Percentiles rank a stretch among this genome's conserved stretches.
Evolutionary conservation across 2,797 vertebrate genomes (phyloP).

Genomic region (Eurystomus glaucurus): DNA sequence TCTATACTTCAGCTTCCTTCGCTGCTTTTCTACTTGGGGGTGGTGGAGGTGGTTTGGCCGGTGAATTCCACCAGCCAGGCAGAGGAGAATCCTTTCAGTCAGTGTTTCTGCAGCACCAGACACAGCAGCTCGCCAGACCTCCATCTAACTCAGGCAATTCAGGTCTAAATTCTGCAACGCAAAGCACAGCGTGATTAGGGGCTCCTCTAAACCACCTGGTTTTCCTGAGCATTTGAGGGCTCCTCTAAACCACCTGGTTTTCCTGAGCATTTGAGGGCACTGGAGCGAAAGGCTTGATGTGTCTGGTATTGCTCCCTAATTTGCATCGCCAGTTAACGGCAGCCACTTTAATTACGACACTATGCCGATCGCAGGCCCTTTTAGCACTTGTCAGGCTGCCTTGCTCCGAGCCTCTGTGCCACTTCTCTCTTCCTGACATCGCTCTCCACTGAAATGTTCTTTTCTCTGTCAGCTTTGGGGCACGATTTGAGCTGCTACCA

Average conservation of each 20-base stretch:
- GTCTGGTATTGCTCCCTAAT: neutral
- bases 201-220: neutral
- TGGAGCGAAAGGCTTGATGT: neutral
- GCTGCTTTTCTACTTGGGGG: neutral
- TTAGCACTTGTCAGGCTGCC: constrained; percentile 52
- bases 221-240: neutral
- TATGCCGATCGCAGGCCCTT: neutral
- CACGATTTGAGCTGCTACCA: constrained; percentile 8
- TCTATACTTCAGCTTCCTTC: neutral
- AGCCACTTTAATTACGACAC: constrained; percentile 22
- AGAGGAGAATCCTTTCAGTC: neutral
- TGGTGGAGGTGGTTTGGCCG: neutral
- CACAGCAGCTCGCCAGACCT: neutral
- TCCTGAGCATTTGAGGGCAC: neutral
- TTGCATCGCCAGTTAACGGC: neutral
- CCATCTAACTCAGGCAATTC: fast-evolving
- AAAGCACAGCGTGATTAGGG: neutral
- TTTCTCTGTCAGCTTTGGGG: constrained; percentile 50
- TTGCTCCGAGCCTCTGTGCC: neutral
- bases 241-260: neutral
- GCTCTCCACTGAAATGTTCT: constrained; percentile 11
- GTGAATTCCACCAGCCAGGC: neutral
- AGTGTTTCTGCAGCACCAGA: neutral
- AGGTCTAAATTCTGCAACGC: neutral
- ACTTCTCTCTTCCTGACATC: neutral